Base-by-base conservation (phyloP, 1,140 invertebrate genomes). In the Bombyx mandarina region DNA sequence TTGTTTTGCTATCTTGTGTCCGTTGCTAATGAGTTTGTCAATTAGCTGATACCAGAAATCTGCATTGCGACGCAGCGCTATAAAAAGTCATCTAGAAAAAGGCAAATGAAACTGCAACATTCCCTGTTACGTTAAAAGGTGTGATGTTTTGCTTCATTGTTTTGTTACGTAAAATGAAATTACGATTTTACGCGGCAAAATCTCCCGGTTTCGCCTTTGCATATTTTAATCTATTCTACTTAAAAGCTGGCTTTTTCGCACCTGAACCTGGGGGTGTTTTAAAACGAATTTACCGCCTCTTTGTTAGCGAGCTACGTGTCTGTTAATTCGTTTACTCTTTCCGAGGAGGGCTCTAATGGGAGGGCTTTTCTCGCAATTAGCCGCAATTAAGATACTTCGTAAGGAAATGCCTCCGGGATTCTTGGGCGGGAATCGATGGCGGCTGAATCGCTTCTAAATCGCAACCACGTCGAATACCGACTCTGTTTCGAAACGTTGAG, bases 311-410 rank as follows among this genome's bases (percentile, higher is more conserved):
- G 66, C 63, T 75, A 70, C 76, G 77, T 76, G 73, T 75, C 79
- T 79, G 73, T 76, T 83, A 82, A 84, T 84, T 80, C 77, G 76
- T 80, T 84, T 84, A 82, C 76, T 80, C 79, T 80, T 75, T 73
- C 71, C 71, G 63, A 69, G 66, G 63, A 64, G 63, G 62, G 62
- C 66, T 59, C 73, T 77, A 77, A 84, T 80, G 76, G 78, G 75
- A 65, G 66, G 71, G 73, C 75, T 80, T 78, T 79, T 80, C 81
- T 81, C 63, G 70, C 77, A 79, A 84, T 84, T 82, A 82, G 77
- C 77, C 74, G 62, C 75, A 82, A 82, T 84, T 82, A 84, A 82
- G 79, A 78, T 74, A 69, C 76, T 77, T 59, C 66, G 70, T 63
- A 68, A 67, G 63, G 60, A 67, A 75, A 72, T 63, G 51, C 62